These are phyloP conservation scores for Alligator sinensis DNA, from an alignment of 2,113 vertebrate species.

Conservation along the genomic window DNA sequence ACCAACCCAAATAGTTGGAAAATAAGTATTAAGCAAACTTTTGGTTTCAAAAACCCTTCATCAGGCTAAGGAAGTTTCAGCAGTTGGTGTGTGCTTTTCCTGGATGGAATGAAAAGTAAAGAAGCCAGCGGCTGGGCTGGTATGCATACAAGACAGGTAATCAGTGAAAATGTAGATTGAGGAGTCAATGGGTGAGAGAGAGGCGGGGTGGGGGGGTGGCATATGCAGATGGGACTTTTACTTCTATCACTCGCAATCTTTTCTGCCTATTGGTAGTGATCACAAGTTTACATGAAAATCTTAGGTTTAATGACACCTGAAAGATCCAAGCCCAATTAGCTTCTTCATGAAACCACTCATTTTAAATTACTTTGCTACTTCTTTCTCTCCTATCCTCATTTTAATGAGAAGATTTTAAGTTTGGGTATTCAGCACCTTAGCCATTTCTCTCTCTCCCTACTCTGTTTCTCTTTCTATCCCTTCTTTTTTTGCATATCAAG, in stretches of 20 bases:
- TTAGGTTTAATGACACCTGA: neutral
- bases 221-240: slow-evolving; percentile 8
- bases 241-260: slow-evolving; percentile 5
- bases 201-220: neutral
- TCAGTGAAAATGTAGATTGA: too few relatives aligned
- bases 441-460: neutral
- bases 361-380: neutral
- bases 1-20: too few relatives aligned
- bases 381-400: neutral
- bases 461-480: neutral
- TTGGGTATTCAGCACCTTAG: neutral
- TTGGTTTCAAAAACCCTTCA: too few relatives aligned
- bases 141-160: too few relatives aligned
- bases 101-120: too few relatives aligned
- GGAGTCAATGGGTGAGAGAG: too few relatives aligned
- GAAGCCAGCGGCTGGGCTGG: too few relatives aligned
- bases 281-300: neutral
- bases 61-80: too few relatives aligned
- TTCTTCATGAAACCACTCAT: neutral
- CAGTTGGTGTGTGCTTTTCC: too few relatives aligned
- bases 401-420: neutral
- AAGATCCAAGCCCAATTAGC: neutral
- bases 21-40: too few relatives aligned
- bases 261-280: neutral
- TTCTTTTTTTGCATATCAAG: neutral